These are phyloP conservation scores for Chaetops frenatus DNA, from an alignment of 2,113 vertebrate genomes.

Conservation along the genomic window DNA sequence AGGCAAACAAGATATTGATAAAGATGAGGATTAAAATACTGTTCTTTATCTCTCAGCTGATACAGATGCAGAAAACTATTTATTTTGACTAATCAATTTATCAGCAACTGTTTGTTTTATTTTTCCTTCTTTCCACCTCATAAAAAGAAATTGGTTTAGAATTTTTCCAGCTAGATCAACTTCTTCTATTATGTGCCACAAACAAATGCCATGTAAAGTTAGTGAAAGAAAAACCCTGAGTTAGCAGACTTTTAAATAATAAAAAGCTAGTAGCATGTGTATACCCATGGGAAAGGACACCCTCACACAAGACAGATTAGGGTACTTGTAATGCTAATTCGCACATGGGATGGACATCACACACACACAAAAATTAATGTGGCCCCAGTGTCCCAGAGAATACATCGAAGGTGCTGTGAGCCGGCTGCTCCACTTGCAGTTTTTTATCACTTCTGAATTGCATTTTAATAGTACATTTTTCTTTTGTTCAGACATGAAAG, in stretches of 20 bases:
- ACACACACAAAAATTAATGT: conserved; percentile 76
- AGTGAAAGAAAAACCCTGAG: conserved; percentile 21
- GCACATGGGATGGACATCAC: conserved; percentile 79
- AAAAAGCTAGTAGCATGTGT: conserved; percentile 67
- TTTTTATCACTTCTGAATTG: conserved; percentile 82
- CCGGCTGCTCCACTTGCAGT: conserved; percentile 75
- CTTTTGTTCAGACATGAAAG: conserved; percentile 79
- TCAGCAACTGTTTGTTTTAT: not conserved
- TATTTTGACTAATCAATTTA: not conserved
- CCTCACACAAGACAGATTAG: conserved; percentile 80
- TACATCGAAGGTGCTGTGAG: conserved; percentile 71
- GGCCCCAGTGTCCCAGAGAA: conserved; percentile 78
- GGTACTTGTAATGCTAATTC: conserved; percentile 80
- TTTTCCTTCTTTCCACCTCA: not conserved
- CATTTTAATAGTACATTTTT: conserved; percentile 84
- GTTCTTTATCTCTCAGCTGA: not conserved
- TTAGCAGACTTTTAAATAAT: conserved; percentile 62
- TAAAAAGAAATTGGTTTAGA: not conserved
- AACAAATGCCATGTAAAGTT: conserved; percentile 14
- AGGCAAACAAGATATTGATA: not conserved
- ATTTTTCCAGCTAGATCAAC: not conserved
- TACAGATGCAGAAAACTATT: not conserved
- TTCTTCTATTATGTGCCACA: not conserved
- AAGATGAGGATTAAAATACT: not conserved
- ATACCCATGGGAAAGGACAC: conserved; percentile 70